Evolutionary conservation across 2,113 vertebrate species (phyloP), one percentile per base, ranked within the genome.

Genomic region (Muntiacus muntjak): DNA sequence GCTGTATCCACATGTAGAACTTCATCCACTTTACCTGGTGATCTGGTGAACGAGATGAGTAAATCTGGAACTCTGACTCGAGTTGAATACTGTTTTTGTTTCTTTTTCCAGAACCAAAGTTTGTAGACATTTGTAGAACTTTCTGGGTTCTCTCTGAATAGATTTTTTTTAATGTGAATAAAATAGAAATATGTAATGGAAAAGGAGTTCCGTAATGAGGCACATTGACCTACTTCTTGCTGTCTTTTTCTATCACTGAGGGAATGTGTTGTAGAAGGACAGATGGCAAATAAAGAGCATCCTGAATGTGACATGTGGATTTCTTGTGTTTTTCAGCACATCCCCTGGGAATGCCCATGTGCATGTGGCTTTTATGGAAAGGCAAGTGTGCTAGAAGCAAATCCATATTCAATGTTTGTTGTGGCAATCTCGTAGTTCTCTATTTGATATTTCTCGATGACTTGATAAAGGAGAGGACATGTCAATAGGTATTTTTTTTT

Each of bases 391-490:
- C 60, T 88, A 71, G 64, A 87, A 87, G 83, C 55, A 92, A 83
- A 62, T 58, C 21, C n/a, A 0, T 40, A 25, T 25, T 58, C 33
- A n/a, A n/a, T 23, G 4, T 90, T 95, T 36, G 60, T 62, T 58
- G 95, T 98, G 91, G 15, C 26, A 6, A 1, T 54, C 33, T 55
- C 57, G 21, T 21, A 60, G 83, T 81, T 47, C 55, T 97, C 91
- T 84, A 21, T 52, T 55, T 7, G 30, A 55, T 88, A 25, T 86
- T 98, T 93, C 60, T 89, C 78, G 76, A 97, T 79, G 74, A 93
- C 33, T 28, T 92, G 26, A 92, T 90, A 89, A 91, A 97, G 82
- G 74, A 96, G 45, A 96, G 71, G 96, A 30, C 95, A 36, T 67
- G 40, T 30, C 87, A 71, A 74, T 23, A 97, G 90, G 91, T 97